These are phyloP conservation scores for Drosophila cardini DNA, from an alignment of 1,140 invertebrate species.

Conservation along the genomic window DNA sequence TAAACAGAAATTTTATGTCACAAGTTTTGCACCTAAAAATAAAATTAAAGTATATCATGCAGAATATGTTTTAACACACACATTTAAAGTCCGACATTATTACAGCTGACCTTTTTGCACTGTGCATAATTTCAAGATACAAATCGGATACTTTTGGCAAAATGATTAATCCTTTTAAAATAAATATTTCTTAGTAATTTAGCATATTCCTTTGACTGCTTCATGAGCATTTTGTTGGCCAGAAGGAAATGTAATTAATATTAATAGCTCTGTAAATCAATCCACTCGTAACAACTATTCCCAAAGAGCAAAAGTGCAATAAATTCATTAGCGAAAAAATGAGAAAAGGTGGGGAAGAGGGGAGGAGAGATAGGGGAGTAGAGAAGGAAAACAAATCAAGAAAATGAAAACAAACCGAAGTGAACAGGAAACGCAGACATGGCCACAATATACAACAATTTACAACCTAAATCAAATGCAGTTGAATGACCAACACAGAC, in stretches of 20 bases:
- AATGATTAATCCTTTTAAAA: not conserved
- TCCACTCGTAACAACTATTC: conserved; percentile 31
- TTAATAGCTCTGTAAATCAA: conserved; percentile 44
- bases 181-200: conserved; percentile 10
- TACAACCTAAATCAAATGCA: conserved; percentile 83
- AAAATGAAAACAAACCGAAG: conserved; percentile 42
- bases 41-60: no score
- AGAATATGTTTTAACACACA: no score
- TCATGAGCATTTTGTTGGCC: not conserved
- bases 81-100: no score
- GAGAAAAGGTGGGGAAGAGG: not conserved
- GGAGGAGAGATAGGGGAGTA: not conserved
- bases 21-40: no score
- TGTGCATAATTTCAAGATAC: no score
- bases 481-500: conserved; percentile 81
- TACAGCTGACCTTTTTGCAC: no score
- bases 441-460: conserved; percentile 79
- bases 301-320: conserved; percentile 56
- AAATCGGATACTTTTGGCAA: no score
- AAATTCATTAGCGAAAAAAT: conserved; percentile 77
- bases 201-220: conserved; percentile 19
- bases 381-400: conserved; percentile 27
- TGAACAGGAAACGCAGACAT: conserved; percentile 68
- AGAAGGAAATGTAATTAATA: conserved; percentile 39
- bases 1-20: no score